A percentile compares a stretch with the other conserved stretches of the same genome.
Conservation (phyloP, 2,888 invertebrate species). For the Brachypalpus laphriformis region DNA sequence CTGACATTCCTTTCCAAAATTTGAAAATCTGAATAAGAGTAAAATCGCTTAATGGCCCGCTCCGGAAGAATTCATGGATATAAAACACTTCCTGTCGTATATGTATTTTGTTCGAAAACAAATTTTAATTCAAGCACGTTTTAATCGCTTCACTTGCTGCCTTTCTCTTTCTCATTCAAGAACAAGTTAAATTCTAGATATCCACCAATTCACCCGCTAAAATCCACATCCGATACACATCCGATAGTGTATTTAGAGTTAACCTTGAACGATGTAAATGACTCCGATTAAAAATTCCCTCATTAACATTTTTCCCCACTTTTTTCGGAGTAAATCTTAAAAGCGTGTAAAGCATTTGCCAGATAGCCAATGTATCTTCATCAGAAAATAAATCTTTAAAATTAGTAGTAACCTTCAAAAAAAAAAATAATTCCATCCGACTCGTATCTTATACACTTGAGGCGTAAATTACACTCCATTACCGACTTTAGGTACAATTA, state of each 20-base stretch:
- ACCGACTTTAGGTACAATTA: constrained; percentile 24
- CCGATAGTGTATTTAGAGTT: neutral
- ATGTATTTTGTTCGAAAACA: too few relatives aligned
- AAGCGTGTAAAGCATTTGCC: constrained; percentile 20
- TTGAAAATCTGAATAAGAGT: too few relatives aligned
- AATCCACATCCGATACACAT: neutral
- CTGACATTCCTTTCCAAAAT: too few relatives aligned
- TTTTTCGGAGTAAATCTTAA: neutral
- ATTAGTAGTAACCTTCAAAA: constrained; percentile 28
- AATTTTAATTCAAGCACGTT: neutral
- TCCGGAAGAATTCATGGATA: too few relatives aligned
- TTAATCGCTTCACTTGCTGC: neutral
- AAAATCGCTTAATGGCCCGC: too few relatives aligned
- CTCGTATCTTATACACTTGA: neutral
- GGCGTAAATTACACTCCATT: constrained; percentile 20
- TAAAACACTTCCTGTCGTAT: too few relatives aligned
- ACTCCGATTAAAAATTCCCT: constrained; percentile 20
- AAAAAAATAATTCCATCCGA: neutral
- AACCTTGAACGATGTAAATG: constrained; percentile 32
- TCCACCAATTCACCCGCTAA: neutral
- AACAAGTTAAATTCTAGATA: neutral
- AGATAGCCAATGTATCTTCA: constrained; percentile 14
- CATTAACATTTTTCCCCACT: constrained; percentile 5
- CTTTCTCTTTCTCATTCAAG: neutral
- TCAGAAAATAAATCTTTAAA: constrained; percentile 1